These are phyloP conservation scores for Rhegmatorhina hoffmannsi DNA, from an alignment of 2,113 vertebrate species.

Conservation along the genomic window DNA sequence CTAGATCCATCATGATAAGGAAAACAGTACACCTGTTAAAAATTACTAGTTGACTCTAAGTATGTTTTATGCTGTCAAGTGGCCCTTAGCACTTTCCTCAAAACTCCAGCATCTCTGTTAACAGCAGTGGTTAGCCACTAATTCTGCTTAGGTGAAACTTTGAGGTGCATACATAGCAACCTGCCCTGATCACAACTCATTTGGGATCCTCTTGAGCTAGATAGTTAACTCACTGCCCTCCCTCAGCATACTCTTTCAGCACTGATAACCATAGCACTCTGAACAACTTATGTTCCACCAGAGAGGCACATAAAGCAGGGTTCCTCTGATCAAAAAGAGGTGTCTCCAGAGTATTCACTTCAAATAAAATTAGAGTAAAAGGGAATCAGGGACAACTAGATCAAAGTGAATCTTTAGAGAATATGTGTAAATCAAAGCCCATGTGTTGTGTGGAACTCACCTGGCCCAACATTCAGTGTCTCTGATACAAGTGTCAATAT, in stretches of 20 bases:
- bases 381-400: background rate
- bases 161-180: background rate
- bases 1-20: background rate
- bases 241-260: background rate
- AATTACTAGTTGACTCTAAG: background rate
- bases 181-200: background rate
- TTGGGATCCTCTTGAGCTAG: background rate
- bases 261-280: background rate
- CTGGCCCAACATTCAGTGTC: fast-evolving
- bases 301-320: background rate
- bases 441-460: background rate
- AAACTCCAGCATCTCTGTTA: background rate
- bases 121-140: background rate
- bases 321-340: background rate
- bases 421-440: background rate
- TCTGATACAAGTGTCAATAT: background rate
- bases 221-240: background rate
- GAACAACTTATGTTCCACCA: background rate
- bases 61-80: background rate
- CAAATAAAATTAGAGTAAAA: background rate
- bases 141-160: background rate
- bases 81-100: background rate
- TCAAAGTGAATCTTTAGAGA: background rate
- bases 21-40: background rate
- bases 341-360: background rate